Evolutionary conservation across 2,113 vertebrate genomes (phyloP), one percentile per base, ranked within the genome.

Genomic region (Bagarius yarrelli): DNA sequence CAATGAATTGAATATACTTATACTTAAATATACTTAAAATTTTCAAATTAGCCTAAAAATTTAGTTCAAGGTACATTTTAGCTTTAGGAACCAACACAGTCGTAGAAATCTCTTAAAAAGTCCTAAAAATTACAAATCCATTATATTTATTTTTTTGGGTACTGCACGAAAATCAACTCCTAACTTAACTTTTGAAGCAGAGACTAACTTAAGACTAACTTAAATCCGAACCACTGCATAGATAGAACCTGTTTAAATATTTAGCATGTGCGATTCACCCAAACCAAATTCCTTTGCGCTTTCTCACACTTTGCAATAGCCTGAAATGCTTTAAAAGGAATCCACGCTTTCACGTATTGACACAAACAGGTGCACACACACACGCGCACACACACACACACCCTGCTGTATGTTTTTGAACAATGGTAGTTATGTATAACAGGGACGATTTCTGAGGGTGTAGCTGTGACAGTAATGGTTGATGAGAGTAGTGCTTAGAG

Each of bases 321-420:
- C 23, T 66, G 80, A 57, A 74, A 85, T 67, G 85, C 60, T 83
- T 76, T 32, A n/a, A 77, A n/a, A 85, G 87, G 84, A 78, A 86
- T 88, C 52, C 85, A 64, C 81, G 78, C 47, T 60, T 60, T 83
- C 27, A 79, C 55, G 60, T 34, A n/a, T 18, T 16, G 64, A 82
- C 67, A 84, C 52, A 81, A 52, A 72, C 57, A 18, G 23, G 36
- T 18, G 75, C 18, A 56, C 52, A 67, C 72, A 53, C 52, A 30
- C 55, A 50, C 57, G 59, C 72, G 55, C 9, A 60, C 56, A 57
- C 27, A 81, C 76, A 69, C 76, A 85, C 84, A 78, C 78, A 76
- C 80, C 72, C 79, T 59, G 44, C 23, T 52, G 50, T 83, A 79
- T 83, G 79, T 63, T 30, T n/a, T 32, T 40, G 44, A 84, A 85